Evolutionary conservation across 2,888 invertebrate species (phyloP), one percentile per base, ranked within the genome.

Genomic region (Heliconius sara): DNA sequence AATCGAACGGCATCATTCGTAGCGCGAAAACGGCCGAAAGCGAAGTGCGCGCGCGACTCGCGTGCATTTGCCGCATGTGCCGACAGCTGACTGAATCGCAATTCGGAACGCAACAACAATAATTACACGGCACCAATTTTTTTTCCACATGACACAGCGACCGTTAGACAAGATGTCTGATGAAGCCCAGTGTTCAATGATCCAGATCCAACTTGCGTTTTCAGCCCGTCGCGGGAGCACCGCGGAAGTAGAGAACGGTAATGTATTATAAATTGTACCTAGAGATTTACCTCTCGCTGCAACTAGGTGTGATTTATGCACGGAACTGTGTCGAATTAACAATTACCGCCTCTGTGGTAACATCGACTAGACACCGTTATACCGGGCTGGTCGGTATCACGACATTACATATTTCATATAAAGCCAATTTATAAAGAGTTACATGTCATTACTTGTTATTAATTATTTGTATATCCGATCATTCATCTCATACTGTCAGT

Each of bases 81-180:
- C 92, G 91, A 92, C 94, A 94, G 93, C 94, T 95, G 93, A 95
- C 95, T 95, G 94, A 93, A 93, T 91, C 91, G 92, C 92, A 92
- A 93, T 93, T 91, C 93, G 91, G 92, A 92, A 93, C 92, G 88
- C 89, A 87, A 89, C 90, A 84, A 85, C 90, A 84, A 85, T 84
- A 92, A 93, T 92, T 92, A 92, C 91, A 89, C 84, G 89, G 88
- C 87, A 88, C 87, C 86, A 91, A 91, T 91, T 94, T 93, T 93
- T 27, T 93, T 89, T 90, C 90, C 91, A 89, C 87, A 86, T 52
- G 47, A 2, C 78, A 84, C 25, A 25, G 77, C 85, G 82, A 87
- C 87, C 85, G 86, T 87, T 88, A 88, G 81, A 82, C 76, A 72
- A 67, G 78, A 68, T 78, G 74, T 75, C 63, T n/a, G 27, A 65